Conservation (phyloP, 2,113 vertebrate genomes). For the Parotia lawesii region DNA sequence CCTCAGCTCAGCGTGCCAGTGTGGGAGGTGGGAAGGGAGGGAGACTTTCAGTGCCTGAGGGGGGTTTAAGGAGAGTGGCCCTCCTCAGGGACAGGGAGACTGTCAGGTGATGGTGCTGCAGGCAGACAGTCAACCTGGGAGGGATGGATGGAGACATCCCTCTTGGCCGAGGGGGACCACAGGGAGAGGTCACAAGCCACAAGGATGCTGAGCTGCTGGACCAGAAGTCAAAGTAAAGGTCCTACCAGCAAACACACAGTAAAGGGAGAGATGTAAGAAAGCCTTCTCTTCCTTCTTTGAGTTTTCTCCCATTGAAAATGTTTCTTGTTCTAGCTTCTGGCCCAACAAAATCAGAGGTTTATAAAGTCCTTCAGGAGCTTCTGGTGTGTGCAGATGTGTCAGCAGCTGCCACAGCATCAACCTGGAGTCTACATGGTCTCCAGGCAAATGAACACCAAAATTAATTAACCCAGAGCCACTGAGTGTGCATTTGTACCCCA, state of each 20-base stretch:
- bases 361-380: background rate
- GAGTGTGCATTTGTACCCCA: background rate
- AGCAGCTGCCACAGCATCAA: background rate
- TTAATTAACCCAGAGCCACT: background rate
- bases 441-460: background rate
- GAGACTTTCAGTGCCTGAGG: background rate
- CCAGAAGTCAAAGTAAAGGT: background rate
- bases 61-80: background rate
- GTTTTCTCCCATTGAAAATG: background rate
- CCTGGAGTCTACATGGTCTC: background rate
- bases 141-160: background rate
- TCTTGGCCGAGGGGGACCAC: no score
- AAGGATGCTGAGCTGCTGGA: background rate
- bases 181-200: background rate
- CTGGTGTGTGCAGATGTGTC: background rate
- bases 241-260: background rate
- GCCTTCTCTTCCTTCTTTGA: background rate
- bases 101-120: background rate
- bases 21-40: background rate
- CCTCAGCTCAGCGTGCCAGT: background rate
- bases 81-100: background rate
- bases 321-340: background rate
- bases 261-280: background rate
- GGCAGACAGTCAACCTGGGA: background rate
- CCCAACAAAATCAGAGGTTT: background rate